A percentile compares a stretch with the other conserved stretches of the same genome.
These are phyloP conservation scores for Chaetoderma sp. DNA, from an alignment of 2,888 invertebrate species.

Conservation along the genomic window DNA sequence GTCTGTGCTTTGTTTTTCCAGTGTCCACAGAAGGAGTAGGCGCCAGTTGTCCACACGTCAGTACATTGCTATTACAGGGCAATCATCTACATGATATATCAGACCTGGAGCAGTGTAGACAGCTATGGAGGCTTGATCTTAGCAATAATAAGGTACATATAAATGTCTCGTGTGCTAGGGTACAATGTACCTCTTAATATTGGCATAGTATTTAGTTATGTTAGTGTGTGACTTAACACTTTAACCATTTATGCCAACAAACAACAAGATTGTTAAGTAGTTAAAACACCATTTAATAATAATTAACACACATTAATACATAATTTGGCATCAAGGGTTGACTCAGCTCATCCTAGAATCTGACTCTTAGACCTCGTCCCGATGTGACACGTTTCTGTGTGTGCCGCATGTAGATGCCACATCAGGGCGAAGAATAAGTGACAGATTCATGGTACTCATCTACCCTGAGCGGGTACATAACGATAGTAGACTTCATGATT, in stretches of 20 bases:
- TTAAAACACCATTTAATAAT: too few species aligned
- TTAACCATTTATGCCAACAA: neutral
- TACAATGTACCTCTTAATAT: neutral
- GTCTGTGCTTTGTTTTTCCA: slow-evolving; percentile 29
- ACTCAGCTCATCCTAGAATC: too few species aligned
- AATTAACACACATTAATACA: too few species aligned
- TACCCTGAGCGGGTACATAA: too few species aligned
- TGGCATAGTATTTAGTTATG: neutral
- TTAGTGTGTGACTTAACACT: neutral
- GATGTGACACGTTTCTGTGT: too few species aligned
- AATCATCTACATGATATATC: slow-evolving; percentile 56
- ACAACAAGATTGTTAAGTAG: too few species aligned
- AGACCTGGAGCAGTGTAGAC: slow-evolving; percentile 53
- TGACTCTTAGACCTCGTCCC: too few species aligned
- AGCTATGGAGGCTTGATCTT: slow-evolving; percentile 64
- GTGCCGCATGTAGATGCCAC: too few species aligned
- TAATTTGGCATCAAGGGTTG: too few species aligned
- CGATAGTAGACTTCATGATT: too few species aligned
- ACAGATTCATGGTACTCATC: too few species aligned
- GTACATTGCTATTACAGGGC: slow-evolving; percentile 51
- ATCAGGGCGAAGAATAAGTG: too few species aligned
- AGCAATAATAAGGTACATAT: slow-evolving; percentile 61
- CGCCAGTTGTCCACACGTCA: slow-evolving; percentile 48
- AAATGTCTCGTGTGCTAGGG: slow-evolving; percentile 4
- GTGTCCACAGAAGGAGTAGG: slow-evolving; percentile 32